Evolutionary conservation across 2,797 vertebrate genomes (phyloP).

Genomic region (Cephalopachus bancanus): DNA sequence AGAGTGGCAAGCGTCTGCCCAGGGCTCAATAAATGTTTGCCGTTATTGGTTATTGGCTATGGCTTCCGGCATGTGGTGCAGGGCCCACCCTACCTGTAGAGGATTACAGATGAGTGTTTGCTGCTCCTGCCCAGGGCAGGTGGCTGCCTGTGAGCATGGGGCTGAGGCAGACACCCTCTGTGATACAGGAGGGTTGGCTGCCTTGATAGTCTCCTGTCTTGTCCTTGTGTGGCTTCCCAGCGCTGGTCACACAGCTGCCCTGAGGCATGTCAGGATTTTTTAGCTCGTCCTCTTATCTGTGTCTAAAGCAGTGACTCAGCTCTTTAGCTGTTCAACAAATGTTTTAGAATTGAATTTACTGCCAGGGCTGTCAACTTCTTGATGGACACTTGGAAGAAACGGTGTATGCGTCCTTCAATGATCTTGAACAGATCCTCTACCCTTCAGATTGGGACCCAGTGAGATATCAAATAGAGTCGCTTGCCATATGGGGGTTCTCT

Average conservation of each 20-base stretch:
- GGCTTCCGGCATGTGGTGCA: fast-evolving
- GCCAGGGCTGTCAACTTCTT: constrained; percentile 4
- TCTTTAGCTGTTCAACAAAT: background rate
- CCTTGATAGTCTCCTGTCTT: background rate
- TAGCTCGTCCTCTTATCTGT: background rate
- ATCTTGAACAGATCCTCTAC: background rate
- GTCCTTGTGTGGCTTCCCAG: background rate
- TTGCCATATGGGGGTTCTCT: background rate
- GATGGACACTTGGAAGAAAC: background rate
- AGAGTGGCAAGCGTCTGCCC: background rate
- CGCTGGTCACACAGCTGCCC: background rate
- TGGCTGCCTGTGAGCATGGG: background rate
- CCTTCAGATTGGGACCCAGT: background rate
- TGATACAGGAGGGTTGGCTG: background rate
- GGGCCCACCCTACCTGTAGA: background rate
- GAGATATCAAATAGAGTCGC: background rate
- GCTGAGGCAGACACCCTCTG: background rate
- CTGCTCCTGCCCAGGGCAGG: background rate
- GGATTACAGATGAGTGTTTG: background rate
- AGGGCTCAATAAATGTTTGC: background rate
- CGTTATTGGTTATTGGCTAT: fast-evolving
- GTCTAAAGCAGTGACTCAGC: constrained; percentile 23
- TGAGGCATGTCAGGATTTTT: background rate
- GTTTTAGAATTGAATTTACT: background rate
- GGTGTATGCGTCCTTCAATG: background rate